These are phyloP conservation scores for Hippopotamus amphibius DNA, from an alignment of 2,113 vertebrate species.

Conservation along the genomic window DNA sequence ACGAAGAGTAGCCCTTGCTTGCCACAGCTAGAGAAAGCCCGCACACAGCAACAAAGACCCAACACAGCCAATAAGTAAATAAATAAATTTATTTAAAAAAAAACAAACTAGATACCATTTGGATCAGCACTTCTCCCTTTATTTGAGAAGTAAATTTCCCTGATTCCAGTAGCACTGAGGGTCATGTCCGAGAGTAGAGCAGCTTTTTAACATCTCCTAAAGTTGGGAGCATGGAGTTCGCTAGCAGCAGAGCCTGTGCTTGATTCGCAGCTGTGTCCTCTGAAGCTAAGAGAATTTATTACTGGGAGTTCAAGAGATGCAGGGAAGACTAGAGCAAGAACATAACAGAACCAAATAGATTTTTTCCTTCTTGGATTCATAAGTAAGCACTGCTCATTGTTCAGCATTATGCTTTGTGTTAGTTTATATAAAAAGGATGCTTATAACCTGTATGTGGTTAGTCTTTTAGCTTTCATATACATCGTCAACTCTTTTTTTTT, in stretches of 20 bases:
- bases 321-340: conserved; percentile 41
- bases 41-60: no score
- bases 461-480: conserved; percentile 19
- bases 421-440: background rate
- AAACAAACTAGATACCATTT: background rate
- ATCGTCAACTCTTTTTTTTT: background rate
- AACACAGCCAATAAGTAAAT: no score
- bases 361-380: background rate
- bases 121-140: background rate
- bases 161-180: conserved; percentile 48
- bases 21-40: no score
- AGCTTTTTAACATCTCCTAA: conserved; percentile 78
- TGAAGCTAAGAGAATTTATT: conserved; percentile 54
- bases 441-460: background rate
- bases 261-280: conserved; percentile 78
- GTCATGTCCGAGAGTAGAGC: conserved; percentile 64
- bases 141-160: conserved; percentile 61
- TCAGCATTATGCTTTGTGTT: background rate
- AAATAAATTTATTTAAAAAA: no score
- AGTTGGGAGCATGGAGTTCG: conserved; percentile 64
- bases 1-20: no score
- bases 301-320: conserved; percentile 28
- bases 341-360: conserved; percentile 21
- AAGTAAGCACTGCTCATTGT: background rate
- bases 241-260: conserved; percentile 59